Base-by-base conservation (phyloP, 2,888 invertebrate species). In the Oasisia sp. region DNA sequence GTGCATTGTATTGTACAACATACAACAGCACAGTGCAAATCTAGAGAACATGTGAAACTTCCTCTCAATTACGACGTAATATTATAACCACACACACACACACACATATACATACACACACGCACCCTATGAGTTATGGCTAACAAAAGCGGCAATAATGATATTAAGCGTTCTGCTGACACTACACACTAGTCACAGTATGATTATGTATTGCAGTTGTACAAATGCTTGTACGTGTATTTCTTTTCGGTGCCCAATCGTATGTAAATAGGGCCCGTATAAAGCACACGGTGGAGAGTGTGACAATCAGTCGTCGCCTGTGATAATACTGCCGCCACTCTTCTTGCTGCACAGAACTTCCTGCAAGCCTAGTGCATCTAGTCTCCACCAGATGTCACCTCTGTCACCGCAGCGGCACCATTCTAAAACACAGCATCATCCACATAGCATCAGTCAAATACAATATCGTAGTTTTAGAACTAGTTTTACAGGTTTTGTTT, bases 351-450 rank as follows among this genome's bases (percentile, higher is more conserved):
- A 11, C 2, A 74, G 2, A 74, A 19, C 74, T 27, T 74, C 74
- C 27, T 7, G 27, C n/a, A n/a, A n/a, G 74, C 50, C 3, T 27
- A 74, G 74, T 74, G 74, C n/a, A 74, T 74, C 74, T 74, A 74
- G 74, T 74, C 74, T 5, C 74, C 74, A 74, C 74, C 74, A 74
- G 74, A 74, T 19, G 74, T 74, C 74, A 74, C 74, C 74, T 74
- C 74, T 74, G 74, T 74, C 74, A 74, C 74, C 27, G 74, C 74
- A 74, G 74, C 74, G n/a, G 74, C 74, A n/a, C 74, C 74, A 74
- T 74, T 74, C 74, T 74, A 19, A 74, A 74, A 74, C 74, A 74
- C 74, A 74, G 74, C 7, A 27, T 27, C 74, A 74, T 7, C 14
- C 7, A 19, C 19, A 7, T 27, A 74, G 74, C 27, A 5, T 74